Base-by-base conservation (phyloP, 2,888 invertebrate species). In the Xiphydria camelus region DNA sequence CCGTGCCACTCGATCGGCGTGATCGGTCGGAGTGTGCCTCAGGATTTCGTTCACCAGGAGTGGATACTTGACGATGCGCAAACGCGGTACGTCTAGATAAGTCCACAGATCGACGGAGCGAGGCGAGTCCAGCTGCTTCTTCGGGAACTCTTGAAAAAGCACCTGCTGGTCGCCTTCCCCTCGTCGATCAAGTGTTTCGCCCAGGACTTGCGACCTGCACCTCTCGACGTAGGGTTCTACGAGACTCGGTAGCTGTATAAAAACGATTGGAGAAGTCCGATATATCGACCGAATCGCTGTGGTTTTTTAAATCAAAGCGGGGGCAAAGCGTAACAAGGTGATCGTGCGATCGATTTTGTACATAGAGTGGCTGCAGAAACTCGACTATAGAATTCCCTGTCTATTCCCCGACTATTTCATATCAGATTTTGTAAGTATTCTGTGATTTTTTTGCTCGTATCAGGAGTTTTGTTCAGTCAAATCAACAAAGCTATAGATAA, bases 21-120 rank as follows among this genome's bases (percentile, higher is more conserved):
- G 75, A 23, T 61, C 63, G n/a, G 57, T 40, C 10, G 68, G 61
- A 1, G 78, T 78, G 59, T 78, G 65, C 65, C 77, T 77, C 40
- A 75, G 65, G 57, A 81, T 80, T 57, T 76, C 78, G 43, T 75
- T 77, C 17, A 81, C 66, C 12, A 81, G 61, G 2, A 81, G 60
- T n/a, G 81, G 81, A 62, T 81, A 81, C 57, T 81, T 81, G 23
- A 81, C 79, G 40, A 81, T 74, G 22, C 79, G 68, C 18, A 77
- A 77, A 42, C 80, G 61, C 12, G 79, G 77, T 20, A 78, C 76
- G 64, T 81, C 81, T 61, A 81, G 58, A 42, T 80, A 77, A 14
- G 78, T 78, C 81, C 81, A 81, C 9, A 81, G 64, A 53, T 81
- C 81, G 4, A 79, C 57, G 36, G 79, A 78, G 56, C 78, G 79